Percentiles rank a stretch among this genome's conserved stretches.
phyloP scores from a whole-genome alignment of 2,797 vertebrate genomes.

The Falco cherrug region DNA sequence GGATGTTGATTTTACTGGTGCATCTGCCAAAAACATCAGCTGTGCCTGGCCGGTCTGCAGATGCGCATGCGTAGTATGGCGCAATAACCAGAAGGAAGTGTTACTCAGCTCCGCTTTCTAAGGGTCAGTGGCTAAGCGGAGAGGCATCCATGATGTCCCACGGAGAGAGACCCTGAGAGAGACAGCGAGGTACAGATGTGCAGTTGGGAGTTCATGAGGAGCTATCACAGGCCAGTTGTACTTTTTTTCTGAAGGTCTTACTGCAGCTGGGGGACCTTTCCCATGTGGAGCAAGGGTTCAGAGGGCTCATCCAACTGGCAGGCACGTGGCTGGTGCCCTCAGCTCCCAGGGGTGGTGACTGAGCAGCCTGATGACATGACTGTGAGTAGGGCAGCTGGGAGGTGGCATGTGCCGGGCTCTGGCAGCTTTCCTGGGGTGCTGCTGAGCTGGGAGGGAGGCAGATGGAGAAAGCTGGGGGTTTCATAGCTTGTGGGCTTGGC shows the following conservation, averaged over 20 bases:
- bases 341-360: not conserved
- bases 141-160: accelerated
- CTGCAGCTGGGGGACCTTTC: accelerated
- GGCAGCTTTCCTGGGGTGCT: not conserved
- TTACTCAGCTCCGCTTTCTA: accelerated
- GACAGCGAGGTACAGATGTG: not conserved
- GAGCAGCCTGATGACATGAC: not conserved
- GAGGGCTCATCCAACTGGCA: not conserved
- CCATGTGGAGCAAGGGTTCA: not conserved
- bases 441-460: not conserved
- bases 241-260: not conserved
- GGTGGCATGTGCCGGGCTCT: accelerated
- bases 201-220: not conserved
- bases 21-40: not conserved
- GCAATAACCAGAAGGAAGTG: not conserved
- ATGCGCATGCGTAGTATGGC: accelerated
- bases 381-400: not conserved
- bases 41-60: not conserved
- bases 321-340: not conserved
- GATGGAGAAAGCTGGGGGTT: not conserved
- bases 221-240: not conserved
- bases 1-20: not conserved
- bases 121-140: accelerated
- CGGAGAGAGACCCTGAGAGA: not conserved
- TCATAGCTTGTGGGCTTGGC: not conserved